A percentile compares a stretch with the other conserved stretches of the same genome.
Evolutionary conservation across 2,888 invertebrate genomes (phyloP).

Genomic region (Chymomyza caudatula): DNA sequence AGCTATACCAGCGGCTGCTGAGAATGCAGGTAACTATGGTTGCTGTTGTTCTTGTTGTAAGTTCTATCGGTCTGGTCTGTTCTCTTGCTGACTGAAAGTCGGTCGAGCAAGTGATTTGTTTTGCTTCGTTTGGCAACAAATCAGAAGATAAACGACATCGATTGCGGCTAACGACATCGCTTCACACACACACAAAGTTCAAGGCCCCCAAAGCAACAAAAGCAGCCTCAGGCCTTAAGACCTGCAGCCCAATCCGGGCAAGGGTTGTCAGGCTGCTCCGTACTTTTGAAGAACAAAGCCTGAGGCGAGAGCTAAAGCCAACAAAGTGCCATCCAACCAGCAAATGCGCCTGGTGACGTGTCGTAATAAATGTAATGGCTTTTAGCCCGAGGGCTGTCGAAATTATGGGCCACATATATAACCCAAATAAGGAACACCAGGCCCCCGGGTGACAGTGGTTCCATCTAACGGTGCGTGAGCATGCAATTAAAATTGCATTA

Average conservation of each 20-base stretch:
- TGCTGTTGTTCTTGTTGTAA: constrained; percentile 27
- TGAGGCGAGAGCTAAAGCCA: not conserved
- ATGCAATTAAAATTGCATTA: constrained; percentile 58
- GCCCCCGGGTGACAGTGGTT: constrained; percentile 5
- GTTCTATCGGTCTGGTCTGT: constrained; percentile 13
- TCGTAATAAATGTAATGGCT: constrained; percentile 38
- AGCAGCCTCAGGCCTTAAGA: constrained; percentile 6
- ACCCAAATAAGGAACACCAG: constrained; percentile 7
- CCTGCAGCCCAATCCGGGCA: not conserved
- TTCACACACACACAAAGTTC: constrained; percentile 15
- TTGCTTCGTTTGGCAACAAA: constrained; percentile 68
- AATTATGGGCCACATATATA: constrained; percentile 31
- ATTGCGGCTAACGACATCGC: constrained; percentile 63
- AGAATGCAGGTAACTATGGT: constrained; percentile 15
- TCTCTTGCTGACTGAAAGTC: constrained; percentile 11
- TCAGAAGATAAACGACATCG: constrained; percentile 70
- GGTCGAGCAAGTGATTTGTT: constrained; percentile 66
- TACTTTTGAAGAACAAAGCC: not conserved
- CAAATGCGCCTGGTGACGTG: not conserved
- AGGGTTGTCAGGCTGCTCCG: constrained; percentile 8
- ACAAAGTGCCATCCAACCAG: not conserved
- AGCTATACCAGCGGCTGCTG: not conserved
- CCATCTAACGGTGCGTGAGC: constrained; percentile 17
- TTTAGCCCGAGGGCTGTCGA: constrained; percentile 11
- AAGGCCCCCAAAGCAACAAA: not conserved